Evolutionary conservation across 2,888 invertebrate genomes (phyloP).

Genomic region (Catotricha subobsoleta): DNA sequence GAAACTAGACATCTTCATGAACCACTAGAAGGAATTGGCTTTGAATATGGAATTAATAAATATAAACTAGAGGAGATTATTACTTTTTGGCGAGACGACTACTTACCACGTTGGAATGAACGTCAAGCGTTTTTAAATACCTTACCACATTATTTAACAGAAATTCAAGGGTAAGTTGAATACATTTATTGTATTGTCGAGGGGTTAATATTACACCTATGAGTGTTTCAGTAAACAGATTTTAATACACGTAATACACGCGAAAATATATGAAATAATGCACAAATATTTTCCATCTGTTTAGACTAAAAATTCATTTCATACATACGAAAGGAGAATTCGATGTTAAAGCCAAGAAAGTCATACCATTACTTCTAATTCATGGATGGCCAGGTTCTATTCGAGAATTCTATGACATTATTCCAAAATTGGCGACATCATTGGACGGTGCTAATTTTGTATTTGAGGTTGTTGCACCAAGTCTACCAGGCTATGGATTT

Average conservation of each 20-base stretch:
- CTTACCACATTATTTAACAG: slow-evolving; percentile 55
- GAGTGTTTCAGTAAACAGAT: neutral
- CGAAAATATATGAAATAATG: no score
- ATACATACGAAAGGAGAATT: slow-evolving; percentile 41
- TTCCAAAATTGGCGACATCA: slow-evolving; percentile 42
- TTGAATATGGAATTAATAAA: slow-evolving; percentile 67
- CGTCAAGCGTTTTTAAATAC: slow-evolving; percentile 52
- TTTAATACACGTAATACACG: neutral
- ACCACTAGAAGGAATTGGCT: slow-evolving; percentile 48
- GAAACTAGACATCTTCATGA: slow-evolving; percentile 33
- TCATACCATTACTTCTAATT: slow-evolving; percentile 33
- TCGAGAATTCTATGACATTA: slow-evolving; percentile 63
- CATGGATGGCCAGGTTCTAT: slow-evolving; percentile 88
- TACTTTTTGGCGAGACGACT: slow-evolving; percentile 61
- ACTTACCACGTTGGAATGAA: slow-evolving; percentile 44
- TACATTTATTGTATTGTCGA: neutral
- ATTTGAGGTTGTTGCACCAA: slow-evolving; percentile 38
- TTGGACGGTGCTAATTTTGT: slow-evolving; percentile 33
- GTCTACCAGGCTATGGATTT: slow-evolving; percentile 31
- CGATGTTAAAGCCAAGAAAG: slow-evolving; percentile 22
- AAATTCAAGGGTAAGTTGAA: slow-evolving; percentile 40
- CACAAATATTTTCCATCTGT: no score
- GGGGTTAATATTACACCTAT: neutral
- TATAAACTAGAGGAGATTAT: slow-evolving; percentile 45
- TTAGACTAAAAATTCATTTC: slow-evolving; percentile 41